Conservation (phyloP, 2,888 invertebrate genomes). For the Lissocephala sabroskyi region DNA sequence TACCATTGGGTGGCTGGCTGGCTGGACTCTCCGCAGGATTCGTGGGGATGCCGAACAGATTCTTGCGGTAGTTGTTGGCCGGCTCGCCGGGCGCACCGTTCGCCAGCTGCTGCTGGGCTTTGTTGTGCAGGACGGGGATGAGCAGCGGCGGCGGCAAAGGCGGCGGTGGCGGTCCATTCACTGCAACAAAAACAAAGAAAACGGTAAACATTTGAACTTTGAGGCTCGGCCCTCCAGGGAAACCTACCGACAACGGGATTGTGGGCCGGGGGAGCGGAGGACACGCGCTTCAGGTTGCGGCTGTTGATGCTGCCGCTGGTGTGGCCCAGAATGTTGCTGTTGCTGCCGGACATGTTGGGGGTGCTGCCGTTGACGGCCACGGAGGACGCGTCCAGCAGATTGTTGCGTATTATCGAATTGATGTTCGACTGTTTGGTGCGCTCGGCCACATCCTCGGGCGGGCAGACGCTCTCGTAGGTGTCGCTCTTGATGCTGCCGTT, state of each 20-base stretch:
- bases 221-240: no score
- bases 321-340: slow-evolving; percentile 28
- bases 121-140: slow-evolving; percentile 59
- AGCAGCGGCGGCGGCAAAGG: slow-evolving; percentile 78
- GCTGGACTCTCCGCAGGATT: neutral
- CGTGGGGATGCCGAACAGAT: slow-evolving; percentile 20
- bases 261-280: slow-evolving; percentile 75
- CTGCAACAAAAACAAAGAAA: slow-evolving; percentile 35
- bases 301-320: slow-evolving; percentile 45
- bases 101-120: slow-evolving; percentile 17
- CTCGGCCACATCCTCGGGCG: slow-evolving; percentile 71
- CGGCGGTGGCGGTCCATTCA: slow-evolving; percentile 79
- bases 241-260: slow-evolving; percentile 67
- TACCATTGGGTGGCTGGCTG: neutral
- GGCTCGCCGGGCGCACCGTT: slow-evolving; percentile 43
- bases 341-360: slow-evolving; percentile 7
- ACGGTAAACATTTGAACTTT: neutral
- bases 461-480: slow-evolving; percentile 72
- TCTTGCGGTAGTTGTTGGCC: slow-evolving; percentile 31
- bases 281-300: slow-evolving; percentile 74
- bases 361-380: slow-evolving; percentile 26
- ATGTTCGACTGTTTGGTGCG: slow-evolving; percentile 69
- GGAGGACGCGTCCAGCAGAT: slow-evolving; percentile 51
- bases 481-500: slow-evolving; percentile 70
- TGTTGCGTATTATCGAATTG: slow-evolving; percentile 69